Conservation (phyloP, 2,797 vertebrate species). For the Bufotes viridis region DNA sequence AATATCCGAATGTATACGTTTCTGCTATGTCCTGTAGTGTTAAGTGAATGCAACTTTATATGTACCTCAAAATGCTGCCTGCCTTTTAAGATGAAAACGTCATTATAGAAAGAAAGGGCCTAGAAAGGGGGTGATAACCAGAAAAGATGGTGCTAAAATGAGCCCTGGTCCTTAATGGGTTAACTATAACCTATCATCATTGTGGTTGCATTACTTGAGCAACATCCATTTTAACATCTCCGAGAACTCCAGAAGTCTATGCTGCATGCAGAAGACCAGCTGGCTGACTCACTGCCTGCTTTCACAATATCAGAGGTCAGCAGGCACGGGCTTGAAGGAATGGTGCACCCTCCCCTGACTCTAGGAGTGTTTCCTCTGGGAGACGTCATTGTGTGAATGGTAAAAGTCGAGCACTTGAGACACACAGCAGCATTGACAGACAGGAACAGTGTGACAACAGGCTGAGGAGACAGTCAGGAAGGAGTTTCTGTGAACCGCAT, state of each 20-base stretch:
- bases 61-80: background rate
- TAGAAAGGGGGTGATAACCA: no score
- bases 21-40: background rate
- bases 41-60: background rate
- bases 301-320: slow-evolving; percentile 28
- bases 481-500: background rate
- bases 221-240: background rate
- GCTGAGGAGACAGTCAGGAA: background rate
- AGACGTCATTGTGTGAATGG: slow-evolving; percentile 44
- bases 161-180: background rate
- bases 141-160: background rate
- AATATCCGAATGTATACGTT: no score
- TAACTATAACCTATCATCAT: background rate
- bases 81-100: no score
- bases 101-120: no score
- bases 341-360: slow-evolving; percentile 26
- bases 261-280: background rate
- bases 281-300: background rate
- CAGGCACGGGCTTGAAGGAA: background rate
- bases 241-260: background rate
- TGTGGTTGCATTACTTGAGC: background rate
- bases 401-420: slow-evolving; percentile 29
- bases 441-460: background rate
- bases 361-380: slow-evolving; percentile 38
- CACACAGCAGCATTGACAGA: background rate